Evolutionary conservation across 1,140 invertebrate genomes (phyloP).

Genomic region (Carcinoscorpius rotundicauda): DNA sequence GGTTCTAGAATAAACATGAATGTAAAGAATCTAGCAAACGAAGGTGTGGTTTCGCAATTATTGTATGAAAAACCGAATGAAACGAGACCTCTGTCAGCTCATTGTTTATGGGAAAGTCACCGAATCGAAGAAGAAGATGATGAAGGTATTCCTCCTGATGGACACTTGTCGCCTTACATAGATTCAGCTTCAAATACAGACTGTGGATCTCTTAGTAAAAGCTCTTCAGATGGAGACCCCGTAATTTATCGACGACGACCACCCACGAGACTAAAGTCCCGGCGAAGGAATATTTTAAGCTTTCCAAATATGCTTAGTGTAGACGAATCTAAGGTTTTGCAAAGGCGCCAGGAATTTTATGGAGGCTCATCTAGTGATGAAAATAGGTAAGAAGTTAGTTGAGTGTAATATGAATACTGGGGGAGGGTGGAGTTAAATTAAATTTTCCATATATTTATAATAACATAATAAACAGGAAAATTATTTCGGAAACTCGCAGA

Average conservation of each 20-base stretch:
- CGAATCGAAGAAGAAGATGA: slow-evolving; percentile 9
- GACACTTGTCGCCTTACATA: slow-evolving; percentile 13
- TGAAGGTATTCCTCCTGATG: slow-evolving; percentile 11
- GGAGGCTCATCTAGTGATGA: slow-evolving; percentile 74
- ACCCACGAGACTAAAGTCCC: slow-evolving; percentile 32
- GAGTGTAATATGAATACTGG: too few relatives aligned
- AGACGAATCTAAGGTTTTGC: slow-evolving; percentile 38
- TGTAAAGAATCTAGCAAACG: too few relatives aligned
- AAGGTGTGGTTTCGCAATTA: too few relatives aligned
- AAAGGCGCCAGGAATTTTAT: slow-evolving; percentile 59
- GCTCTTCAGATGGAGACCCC: slow-evolving; percentile 34
- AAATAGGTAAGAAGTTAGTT: slow-evolving; percentile 41
- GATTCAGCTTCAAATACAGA: slow-evolving; percentile 27
- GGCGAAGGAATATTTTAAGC: slow-evolving; percentile 35
- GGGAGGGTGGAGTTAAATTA: too few relatives aligned
- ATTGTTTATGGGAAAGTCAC: neutral
- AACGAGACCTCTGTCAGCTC: too few relatives aligned
- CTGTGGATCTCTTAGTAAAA: slow-evolving; percentile 35
- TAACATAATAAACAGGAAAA: too few relatives aligned
- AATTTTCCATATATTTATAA: too few relatives aligned
- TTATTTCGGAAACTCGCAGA: too few relatives aligned
- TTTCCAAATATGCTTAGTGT: slow-evolving; percentile 49
- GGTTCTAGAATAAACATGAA: too few relatives aligned
- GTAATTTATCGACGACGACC: slow-evolving; percentile 25
- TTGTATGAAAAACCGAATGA: too few relatives aligned